phyloP scores from a whole-genome alignment of 30 jellyfish, hydroid and myxozoan genomes.

The Rhopilema esculentum region DNA sequence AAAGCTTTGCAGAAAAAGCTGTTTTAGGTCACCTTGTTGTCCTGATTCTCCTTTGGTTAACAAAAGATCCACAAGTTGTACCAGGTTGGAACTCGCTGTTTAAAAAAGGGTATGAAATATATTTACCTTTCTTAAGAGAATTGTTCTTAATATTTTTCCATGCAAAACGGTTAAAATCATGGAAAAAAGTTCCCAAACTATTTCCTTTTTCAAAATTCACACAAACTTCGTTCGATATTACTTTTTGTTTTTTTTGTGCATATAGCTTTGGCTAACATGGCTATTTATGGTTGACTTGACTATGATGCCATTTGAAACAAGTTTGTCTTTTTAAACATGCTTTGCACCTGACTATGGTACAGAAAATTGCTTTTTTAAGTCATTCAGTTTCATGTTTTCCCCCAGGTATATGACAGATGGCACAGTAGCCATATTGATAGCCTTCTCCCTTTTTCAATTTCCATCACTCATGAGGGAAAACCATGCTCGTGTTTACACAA shows the following conservation, averaged over 20 bases:
- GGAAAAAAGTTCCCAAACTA: no score
- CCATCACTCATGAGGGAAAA: slow-evolving; percentile 69
- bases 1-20: slow-evolving; percentile 88
- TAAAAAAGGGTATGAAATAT: slow-evolving; percentile 60
- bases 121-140: no score
- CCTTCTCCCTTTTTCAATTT: slow-evolving; percentile 76
- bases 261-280: no score
- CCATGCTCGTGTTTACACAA: slow-evolving; percentile 33
- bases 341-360: neutral
- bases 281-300: no score
- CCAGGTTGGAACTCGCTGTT: slow-evolving; percentile 84
- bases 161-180: no score
- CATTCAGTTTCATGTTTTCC: neutral
- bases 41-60: slow-evolving; percentile 75
- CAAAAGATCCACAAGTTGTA: slow-evolving; percentile 73
- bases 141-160: no score
- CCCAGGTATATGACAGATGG: slow-evolving; percentile 87
- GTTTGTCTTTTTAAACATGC: no score
- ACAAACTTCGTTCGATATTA: no score
- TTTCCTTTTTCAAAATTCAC: no score
- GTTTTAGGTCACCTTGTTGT: slow-evolving; percentile 74
- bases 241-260: no score
- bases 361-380: neutral
- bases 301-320: no score
- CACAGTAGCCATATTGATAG: slow-evolving; percentile 76